A percentile compares a stretch with the other conserved stretches of the same genome.
These are phyloP conservation scores for Macrotrachela quadricornifera DNA, from an alignment of 1,140 invertebrate genomes.

Conservation along the genomic window DNA sequence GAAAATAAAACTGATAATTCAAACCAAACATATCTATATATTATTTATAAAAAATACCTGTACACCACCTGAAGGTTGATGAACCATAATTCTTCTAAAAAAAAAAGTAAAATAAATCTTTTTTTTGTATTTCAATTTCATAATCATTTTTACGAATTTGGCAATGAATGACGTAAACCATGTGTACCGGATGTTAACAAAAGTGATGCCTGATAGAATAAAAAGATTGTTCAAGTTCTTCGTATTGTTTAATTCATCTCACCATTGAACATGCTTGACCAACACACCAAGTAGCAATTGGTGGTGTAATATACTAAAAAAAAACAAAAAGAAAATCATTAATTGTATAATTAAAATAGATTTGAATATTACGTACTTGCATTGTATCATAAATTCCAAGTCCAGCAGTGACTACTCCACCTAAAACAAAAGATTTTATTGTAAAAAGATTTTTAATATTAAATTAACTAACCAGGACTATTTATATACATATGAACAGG, in stretches of 20 bases:
- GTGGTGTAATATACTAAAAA: conserved; percentile 58
- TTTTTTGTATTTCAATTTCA: too few relatives aligned
- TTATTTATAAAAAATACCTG: conserved; percentile 31
- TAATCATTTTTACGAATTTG: conserved; percentile 45
- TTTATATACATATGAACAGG: conserved; percentile 97
- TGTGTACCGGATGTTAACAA: conserved; percentile 61
- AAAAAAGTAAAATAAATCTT: too few relatives aligned
- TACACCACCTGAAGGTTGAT: conserved; percentile 85
- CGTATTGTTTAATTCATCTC: too few relatives aligned
- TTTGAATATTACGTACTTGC: conserved; percentile 37
- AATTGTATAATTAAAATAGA: too few relatives aligned
- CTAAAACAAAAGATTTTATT: conserved; percentile 18
- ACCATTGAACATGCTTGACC: conserved; percentile 30
- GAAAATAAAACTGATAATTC: neutral
- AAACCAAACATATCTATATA: neutral
- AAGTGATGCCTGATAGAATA: conserved; percentile 38
- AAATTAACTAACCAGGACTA: conserved; percentile 21
- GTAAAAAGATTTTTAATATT: too few relatives aligned
- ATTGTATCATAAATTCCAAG: conserved; percentile 98
- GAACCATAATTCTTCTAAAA: conserved; percentile 66
- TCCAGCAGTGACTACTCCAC: conserved; percentile 83
- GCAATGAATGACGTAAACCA: conserved; percentile 79
- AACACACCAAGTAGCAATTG: conserved; percentile 91
- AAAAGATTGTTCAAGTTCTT: too few relatives aligned
- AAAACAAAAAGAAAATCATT: too few relatives aligned